Base-by-base conservation (phyloP, 1,140 invertebrate species). In the Episyrphus balteatus region DNA sequence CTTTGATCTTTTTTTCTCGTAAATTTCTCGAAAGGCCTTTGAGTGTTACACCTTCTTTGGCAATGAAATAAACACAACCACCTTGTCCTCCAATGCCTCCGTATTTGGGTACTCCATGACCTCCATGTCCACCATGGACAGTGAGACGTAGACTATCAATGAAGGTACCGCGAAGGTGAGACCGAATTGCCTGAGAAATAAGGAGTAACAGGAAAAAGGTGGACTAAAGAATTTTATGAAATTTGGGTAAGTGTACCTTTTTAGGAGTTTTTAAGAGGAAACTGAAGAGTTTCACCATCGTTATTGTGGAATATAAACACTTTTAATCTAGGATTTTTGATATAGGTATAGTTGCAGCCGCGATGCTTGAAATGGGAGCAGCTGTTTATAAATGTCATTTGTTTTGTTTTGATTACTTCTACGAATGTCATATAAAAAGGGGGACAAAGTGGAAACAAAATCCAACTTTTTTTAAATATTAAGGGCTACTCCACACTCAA, bases 51-150 rank as follows among this genome's bases (percentile, higher is more conserved):
- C 68, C 66, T 56, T 87, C 79, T 50, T 79, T 78, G 0, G 81
- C 84, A 32, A 79, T 60, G 14, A 87, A 70, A 59, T 79, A 81
- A 12, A 95, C 78, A 71, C 84, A 80, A 13, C 92, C 92, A 14
- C 92, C 92, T 64, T 80, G 77, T 0, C 92, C 92, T 18, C 92
- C 91, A 10, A 84, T 61, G 6, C 90, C 91, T 12, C 88, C 89
- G 69, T 80, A 90, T 54, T 79, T 76, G 1, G 84, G 81, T 37
- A 81, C 62, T 2, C 91, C 91, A 59, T 78, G 77, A 3, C 75
- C 86, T 11, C 91, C 91, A 31, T 75, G 69, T 14, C 89, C 89
- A 17, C 78, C 86, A 62, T 76, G 78, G 3, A 88, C 84, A 56
- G 76, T 73, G 33, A 92, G 57, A 55, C 78, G 71, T 15, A 91